Evolutionary conservation across 2,888 invertebrate species (phyloP).

Genomic region (Camptogramma bilineatum): DNA sequence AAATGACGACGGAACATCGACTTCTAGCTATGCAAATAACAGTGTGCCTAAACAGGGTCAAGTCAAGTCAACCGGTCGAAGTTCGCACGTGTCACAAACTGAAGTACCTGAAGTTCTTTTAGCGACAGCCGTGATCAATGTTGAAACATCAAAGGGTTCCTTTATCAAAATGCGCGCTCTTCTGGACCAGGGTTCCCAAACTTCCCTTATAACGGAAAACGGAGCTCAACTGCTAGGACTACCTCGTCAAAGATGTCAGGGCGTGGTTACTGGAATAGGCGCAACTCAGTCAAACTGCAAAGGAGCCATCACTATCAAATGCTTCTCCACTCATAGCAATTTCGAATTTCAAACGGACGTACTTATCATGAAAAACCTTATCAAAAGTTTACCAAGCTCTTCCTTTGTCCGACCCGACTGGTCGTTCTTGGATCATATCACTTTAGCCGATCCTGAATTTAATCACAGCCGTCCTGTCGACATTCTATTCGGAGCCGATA

Average conservation of each 20-base stretch:
- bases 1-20: background rate
- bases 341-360: background rate
- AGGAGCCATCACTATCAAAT: background rate
- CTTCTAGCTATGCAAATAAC: too few species aligned
- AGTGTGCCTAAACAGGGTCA: too few species aligned
- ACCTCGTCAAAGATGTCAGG: background rate
- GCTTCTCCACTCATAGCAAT: background rate
- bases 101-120: background rate
- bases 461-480: background rate
- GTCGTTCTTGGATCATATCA: background rate
- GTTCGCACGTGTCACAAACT: background rate
- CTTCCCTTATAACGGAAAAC: conserved; percentile 5
- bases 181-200: conserved; percentile 9
- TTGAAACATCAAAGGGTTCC: background rate
- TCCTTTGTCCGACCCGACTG: background rate
- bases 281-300: background rate
- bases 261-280: background rate
- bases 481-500: background rate
- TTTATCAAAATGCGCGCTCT: background rate
- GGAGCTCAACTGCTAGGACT: background rate
- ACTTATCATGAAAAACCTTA: background rate
- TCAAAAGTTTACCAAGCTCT: background rate
- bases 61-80: too few species aligned
- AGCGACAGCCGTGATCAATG: background rate
- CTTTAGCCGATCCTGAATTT: conserved; percentile 5